These are phyloP conservation scores for Odontocolon sp. DNA, from an alignment of 2,888 invertebrate species.

Conservation along the genomic window DNA sequence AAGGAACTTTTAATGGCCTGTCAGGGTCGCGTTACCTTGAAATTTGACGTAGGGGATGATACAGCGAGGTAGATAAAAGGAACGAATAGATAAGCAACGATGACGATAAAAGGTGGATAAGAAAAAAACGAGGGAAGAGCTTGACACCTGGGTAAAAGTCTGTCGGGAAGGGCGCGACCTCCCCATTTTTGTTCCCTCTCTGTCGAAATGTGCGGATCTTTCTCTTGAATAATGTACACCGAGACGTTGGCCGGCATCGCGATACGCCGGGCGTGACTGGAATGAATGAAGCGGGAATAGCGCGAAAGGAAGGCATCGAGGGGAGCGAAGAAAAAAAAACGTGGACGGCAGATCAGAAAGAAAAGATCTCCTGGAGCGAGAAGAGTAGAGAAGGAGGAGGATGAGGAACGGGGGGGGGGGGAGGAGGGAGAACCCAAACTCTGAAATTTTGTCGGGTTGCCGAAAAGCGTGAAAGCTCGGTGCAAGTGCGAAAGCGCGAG, in stretches of 20 bases:
- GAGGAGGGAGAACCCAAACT: background rate
- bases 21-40: slow-evolving; percentile 3
- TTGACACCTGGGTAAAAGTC: slow-evolving; percentile 21
- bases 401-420: background rate
- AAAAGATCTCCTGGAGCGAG: background rate
- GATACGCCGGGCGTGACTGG: slow-evolving; percentile 61
- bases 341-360: background rate
- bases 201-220: slow-evolving; percentile 19
- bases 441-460: background rate
- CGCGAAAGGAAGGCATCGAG: slow-evolving; percentile 19
- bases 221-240: slow-evolving; percentile 61
- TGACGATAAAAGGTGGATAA: background rate
- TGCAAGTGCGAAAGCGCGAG: no score
- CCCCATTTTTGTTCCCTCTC: no score
- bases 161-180: background rate
- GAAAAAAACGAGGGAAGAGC: slow-evolving; percentile 4
- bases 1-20: slow-evolving; percentile 25
- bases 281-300: slow-evolving; percentile 55
- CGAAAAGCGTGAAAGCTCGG: slow-evolving; percentile 12
- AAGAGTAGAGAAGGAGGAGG: background rate
- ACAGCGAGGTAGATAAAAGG: slow-evolving; percentile 1
- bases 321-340: slow-evolving; percentile 11
- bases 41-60: slow-evolving; percentile 26
- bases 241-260: slow-evolving; percentile 50
- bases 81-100: slow-evolving; percentile 1